Evolutionary conservation across 2,888 invertebrate genomes (phyloP).

Genomic region (Tinea pellionella): DNA sequence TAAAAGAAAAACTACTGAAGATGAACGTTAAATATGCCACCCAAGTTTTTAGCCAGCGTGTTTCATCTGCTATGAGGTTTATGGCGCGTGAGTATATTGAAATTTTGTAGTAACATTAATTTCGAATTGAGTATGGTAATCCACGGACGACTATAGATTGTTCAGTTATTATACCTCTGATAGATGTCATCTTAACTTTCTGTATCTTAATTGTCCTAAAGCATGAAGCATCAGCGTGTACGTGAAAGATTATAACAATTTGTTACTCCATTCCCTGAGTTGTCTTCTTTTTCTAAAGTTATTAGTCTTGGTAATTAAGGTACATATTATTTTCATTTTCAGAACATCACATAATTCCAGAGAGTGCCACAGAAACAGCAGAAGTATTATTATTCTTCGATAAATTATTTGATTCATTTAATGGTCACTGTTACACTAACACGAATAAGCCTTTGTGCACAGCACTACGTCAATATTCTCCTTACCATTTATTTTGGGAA

Average conservation of each 20-base stretch:
- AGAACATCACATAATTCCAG: neutral
- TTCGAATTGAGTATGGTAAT: neutral
- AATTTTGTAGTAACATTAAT: neutral
- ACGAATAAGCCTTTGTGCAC: neutral
- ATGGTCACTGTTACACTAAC: slow-evolving; percentile 14
- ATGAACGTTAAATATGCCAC: slow-evolving; percentile 21
- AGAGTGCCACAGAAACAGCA: neutral
- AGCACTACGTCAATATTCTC: slow-evolving; percentile 13
- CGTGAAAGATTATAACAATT: no score
- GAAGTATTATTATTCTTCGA: neutral
- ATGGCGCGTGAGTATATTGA: neutral
- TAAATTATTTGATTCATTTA: slow-evolving; percentile 15
- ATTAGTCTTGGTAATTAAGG: no score
- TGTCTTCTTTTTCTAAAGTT: no score
- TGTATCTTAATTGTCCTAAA: no score
- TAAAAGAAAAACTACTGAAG: slow-evolving; percentile 12
- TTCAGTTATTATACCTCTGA: no score
- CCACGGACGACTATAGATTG: no score
- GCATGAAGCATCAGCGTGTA: no score
- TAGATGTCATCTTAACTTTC: no score
- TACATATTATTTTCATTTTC: neutral
- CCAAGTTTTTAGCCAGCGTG: slow-evolving; percentile 26
- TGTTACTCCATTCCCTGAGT: no score
- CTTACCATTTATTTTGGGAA: slow-evolving; percentile 13
- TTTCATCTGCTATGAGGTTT: slow-evolving; percentile 16